Percentiles rank a stretch among this genome's conserved stretches.
Conservation (phyloP, 2,113 vertebrate genomes). For the Xenopus borealis region DNA sequence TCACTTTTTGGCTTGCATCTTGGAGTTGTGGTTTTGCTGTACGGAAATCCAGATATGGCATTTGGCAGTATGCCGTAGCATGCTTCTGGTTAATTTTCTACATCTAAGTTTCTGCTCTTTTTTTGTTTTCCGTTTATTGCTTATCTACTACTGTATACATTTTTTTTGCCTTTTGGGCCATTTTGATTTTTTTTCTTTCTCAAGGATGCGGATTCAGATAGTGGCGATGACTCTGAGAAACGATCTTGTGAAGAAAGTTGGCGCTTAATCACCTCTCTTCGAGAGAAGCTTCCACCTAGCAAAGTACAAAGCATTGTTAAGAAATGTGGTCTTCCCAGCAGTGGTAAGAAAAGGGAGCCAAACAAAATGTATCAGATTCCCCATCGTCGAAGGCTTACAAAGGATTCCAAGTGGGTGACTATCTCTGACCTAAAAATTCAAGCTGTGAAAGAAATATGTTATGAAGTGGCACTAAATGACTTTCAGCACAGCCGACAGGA, state of each 20-base stretch:
- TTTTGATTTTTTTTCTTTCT: slow-evolving; percentile 89
- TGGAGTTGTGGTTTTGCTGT: slow-evolving; percentile 59
- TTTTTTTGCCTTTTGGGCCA: slow-evolving; percentile 89
- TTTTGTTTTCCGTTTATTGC: slow-evolving; percentile 59
- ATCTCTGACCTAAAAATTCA: slow-evolving; percentile 98
- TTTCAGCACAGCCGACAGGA: slow-evolving; percentile 95
- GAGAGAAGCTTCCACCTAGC: slow-evolving; percentile 98
- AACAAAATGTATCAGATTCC: slow-evolving; percentile 98
- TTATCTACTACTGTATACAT: slow-evolving; percentile 54
- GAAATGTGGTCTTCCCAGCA: slow-evolving; percentile 98
- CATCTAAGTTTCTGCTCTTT: slow-evolving; percentile 38
- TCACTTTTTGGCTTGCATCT: slow-evolving; percentile 25
- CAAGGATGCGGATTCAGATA: slow-evolving; percentile 99
- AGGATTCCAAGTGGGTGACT: slow-evolving; percentile 97
- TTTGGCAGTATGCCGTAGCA: slow-evolving; percentile 70
- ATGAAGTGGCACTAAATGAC: slow-evolving; percentile 96
- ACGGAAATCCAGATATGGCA: slow-evolving; percentile 66
- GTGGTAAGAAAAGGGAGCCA: slow-evolving; percentile 91
- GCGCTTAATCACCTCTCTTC: slow-evolving; percentile 97
- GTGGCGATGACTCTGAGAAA: slow-evolving; percentile 99
- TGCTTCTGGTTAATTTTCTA: slow-evolving; percentile 66
- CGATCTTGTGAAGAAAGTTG: slow-evolving; percentile 99
- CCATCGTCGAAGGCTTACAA: slow-evolving; percentile 89
- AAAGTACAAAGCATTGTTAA: slow-evolving; percentile 98
- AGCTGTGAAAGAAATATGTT: slow-evolving; percentile 98